Conservation (phyloP, 2,113 vertebrate species). For the Greenwoodochromis staneri region DNA sequence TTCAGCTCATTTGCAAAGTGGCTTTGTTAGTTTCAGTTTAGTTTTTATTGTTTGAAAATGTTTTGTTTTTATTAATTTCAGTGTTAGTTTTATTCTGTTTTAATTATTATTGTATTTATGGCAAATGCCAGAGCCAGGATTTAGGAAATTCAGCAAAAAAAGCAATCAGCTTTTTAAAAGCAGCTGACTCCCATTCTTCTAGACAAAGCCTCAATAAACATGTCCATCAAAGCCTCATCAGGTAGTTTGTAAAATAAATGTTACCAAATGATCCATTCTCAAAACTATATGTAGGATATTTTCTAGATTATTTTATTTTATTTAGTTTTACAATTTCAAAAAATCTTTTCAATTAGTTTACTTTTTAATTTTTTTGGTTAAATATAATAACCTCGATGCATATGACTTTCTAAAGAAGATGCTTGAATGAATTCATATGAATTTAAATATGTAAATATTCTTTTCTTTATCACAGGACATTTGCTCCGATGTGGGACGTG, state of each 20-base stretch:
- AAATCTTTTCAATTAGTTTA: neutral
- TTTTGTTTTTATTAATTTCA: neutral
- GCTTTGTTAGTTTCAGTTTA: neutral
- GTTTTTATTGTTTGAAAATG: neutral
- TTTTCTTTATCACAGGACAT: constrained; percentile 74
- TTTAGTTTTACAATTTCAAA: neutral
- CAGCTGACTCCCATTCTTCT: neutral
- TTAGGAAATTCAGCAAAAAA: neutral
- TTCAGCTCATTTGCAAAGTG: neutral
- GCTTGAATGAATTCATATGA: neutral
- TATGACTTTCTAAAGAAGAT: neutral
- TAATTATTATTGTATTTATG: neutral
- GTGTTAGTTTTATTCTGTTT: neutral
- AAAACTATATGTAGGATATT: neutral
- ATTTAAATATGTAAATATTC: neutral
- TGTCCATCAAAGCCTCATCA: neutral
- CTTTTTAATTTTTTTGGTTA: neutral
- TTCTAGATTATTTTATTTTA: neutral
- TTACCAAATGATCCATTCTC: neutral
- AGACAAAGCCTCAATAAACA: neutral
- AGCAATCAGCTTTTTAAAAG: neutral
- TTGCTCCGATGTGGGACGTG: constrained; percentile 94
- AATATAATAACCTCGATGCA: neutral
- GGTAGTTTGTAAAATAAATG: neutral
- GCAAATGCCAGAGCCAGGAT: neutral